Evolutionary conservation across 2,888 invertebrate species (phyloP), one percentile per base, ranked within the genome.

Genomic region (Macrophya alboannulata): DNA sequence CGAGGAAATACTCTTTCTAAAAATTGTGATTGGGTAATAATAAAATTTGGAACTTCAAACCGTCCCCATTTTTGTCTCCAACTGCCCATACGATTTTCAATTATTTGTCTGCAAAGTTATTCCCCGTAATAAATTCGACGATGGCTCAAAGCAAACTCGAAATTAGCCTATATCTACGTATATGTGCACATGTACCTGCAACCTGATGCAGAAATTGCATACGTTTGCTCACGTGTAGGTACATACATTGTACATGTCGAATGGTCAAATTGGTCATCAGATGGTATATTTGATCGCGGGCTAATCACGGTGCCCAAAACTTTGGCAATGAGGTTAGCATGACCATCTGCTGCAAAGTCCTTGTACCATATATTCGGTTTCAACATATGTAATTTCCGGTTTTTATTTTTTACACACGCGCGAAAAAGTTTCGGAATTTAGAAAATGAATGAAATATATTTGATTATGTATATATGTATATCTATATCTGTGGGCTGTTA

Each of bases 231-330:
- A 17, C 17, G 68, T 48, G 15, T 15, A 15, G 1, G 48, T 48
- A 48, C 15, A 15, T 48, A 48, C 48, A 48, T n/a, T 62, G 25
- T 5, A 68, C 15, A 37, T 5, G 25, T 31, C 43, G 17, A 72
- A 40, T 72, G 21, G 21, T 45, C 40, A 45, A 72, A 45, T 72
- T 72, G 72, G 43, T 55, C 72, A 72, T 72, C 17, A 45, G 37
- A 45, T 10, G 43, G 48, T 25, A 31, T 55, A 43, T 77, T 48
- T 51, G 51, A 51, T 77, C 51, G 51, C 31, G 5, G 31, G 55
- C 51, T 77, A 25, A 77, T 77, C 51, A 51, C 25, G 17, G 51
- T n/a, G 45, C 17, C 43, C 25, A 6, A 45, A 43, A 72, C 40
- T 72, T 72, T 68, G 37, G 12, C 37, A 68, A 68, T 31, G n/a